Evolutionary conservation across 2,888 invertebrate genomes (phyloP).

Genomic region (Drosophila engyochracea): DNA sequence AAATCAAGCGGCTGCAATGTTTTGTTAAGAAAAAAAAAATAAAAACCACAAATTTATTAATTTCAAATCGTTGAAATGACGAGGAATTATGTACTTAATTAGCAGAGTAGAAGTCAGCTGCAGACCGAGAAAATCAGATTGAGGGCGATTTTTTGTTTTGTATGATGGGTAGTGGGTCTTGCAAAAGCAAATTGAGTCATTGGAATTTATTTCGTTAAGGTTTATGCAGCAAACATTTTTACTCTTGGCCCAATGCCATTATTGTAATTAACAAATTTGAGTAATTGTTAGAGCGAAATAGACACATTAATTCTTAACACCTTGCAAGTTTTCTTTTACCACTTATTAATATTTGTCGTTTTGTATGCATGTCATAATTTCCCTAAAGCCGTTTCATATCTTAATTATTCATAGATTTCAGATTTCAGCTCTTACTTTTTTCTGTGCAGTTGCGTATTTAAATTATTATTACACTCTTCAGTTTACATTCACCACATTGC

Average conservation of each 20-base stretch:
- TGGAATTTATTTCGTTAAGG: conserved; percentile 4
- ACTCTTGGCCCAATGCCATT: conserved; percentile 3
- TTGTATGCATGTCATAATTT: neutral
- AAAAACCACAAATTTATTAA: conserved; percentile 43
- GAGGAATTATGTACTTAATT: conserved; percentile 65
- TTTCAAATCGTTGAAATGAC: conserved; percentile 45
- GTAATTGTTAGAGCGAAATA: neutral
- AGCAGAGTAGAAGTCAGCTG: conserved; percentile 38
- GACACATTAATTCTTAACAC: neutral
- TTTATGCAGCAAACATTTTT: neutral
- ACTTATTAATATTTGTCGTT: neutral
- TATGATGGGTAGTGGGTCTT: conserved; percentile 7
- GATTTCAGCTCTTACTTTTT: conserved; percentile 27
- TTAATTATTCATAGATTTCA: conserved; percentile 13
- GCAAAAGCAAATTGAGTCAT: conserved; percentile 38
- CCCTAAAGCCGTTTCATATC: conserved; percentile 21
- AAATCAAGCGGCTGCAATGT: conserved; percentile 79
- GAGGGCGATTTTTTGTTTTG: conserved; percentile 18
- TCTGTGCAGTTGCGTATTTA: conserved; percentile 40
- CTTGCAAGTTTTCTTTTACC: neutral
- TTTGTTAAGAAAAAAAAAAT: conserved; percentile 48
- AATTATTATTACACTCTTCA: conserved; percentile 27
- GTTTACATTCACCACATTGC: conserved; percentile 34
- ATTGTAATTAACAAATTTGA: neutral
- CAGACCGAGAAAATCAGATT: conserved; percentile 10